Evolutionary conservation across 2,888 invertebrate species (phyloP).

Genomic region (Rutpela maculata): DNA sequence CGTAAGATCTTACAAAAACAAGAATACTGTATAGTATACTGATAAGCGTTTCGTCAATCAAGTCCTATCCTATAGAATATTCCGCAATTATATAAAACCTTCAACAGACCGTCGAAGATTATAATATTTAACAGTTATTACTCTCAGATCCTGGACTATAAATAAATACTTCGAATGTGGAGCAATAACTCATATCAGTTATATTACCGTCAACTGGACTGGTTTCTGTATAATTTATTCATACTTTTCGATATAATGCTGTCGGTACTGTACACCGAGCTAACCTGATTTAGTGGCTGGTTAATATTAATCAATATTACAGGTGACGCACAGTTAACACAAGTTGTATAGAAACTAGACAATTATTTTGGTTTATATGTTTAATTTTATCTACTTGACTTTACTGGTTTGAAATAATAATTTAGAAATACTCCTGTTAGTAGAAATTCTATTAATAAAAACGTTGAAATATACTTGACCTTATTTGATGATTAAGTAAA

Average conservation of each 20-base stretch:
- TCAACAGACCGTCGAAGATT: too few species aligned
- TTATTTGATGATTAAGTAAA: too few species aligned
- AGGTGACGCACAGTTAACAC: constrained; percentile 15
- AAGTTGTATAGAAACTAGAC: constrained; percentile 6
- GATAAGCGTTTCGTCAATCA: too few species aligned
- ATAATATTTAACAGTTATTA: neutral
- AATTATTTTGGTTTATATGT: constrained; percentile 21
- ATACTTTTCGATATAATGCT: constrained; percentile 33
- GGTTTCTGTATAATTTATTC: constrained; percentile 33
- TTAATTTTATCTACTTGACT: constrained; percentile 14
- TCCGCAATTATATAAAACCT: too few species aligned
- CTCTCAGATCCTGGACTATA: constrained; percentile 5
- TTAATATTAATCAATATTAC: constrained; percentile 36
- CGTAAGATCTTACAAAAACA: too few species aligned
- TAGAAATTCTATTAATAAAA: too few species aligned
- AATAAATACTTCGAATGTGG: constrained; percentile 1
- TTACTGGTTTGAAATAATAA: too few species aligned
- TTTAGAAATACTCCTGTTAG: too few species aligned
- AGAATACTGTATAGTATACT: too few species aligned
- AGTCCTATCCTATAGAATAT: too few species aligned
- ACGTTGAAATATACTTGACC: too few species aligned
- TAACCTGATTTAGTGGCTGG: constrained; percentile 34
- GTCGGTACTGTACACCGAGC: constrained; percentile 22
- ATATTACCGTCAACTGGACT: constrained; percentile 29
- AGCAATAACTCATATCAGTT: constrained; percentile 25